A percentile compares a stretch with the other conserved stretches of the same genome.
Conservation (phyloP, 2,797 vertebrate species). For the Acanthiza pusilla region DNA sequence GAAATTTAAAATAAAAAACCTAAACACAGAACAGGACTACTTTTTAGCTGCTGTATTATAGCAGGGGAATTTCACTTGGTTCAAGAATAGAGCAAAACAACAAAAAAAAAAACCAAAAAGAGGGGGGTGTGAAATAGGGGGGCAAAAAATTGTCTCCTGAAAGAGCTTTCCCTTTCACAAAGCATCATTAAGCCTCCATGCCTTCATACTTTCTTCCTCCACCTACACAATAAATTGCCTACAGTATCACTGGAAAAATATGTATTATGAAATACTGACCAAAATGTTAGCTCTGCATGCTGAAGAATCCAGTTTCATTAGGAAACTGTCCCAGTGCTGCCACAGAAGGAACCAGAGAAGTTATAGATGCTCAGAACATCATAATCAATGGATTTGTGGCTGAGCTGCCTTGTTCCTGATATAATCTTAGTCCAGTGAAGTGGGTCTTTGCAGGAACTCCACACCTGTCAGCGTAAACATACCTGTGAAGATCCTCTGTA, state of each 20-base stretch:
- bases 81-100: not conserved
- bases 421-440: not conserved
- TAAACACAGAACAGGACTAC: not conserved
- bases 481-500: not conserved
- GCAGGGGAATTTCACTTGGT: not conserved
- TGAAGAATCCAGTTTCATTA: not conserved
- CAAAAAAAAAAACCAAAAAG: not conserved
- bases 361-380: not conserved
- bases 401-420: not conserved
- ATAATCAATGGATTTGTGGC: not conserved
- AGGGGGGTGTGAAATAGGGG: fast-evolving
- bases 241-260: not conserved
- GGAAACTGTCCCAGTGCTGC: not conserved
- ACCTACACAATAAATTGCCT: not conserved
- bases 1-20: not conserved
- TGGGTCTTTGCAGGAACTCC: not conserved
- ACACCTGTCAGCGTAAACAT: not conserved
- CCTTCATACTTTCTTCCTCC: not conserved
- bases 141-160: not conserved
- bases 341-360: not conserved
- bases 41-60: not conserved
- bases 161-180: not conserved
- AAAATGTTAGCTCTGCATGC: not conserved
- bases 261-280: not conserved
- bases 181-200: not conserved